Base-by-base conservation (phyloP, 1,140 invertebrate genomes). In the Notospermus geniculatus region DNA sequence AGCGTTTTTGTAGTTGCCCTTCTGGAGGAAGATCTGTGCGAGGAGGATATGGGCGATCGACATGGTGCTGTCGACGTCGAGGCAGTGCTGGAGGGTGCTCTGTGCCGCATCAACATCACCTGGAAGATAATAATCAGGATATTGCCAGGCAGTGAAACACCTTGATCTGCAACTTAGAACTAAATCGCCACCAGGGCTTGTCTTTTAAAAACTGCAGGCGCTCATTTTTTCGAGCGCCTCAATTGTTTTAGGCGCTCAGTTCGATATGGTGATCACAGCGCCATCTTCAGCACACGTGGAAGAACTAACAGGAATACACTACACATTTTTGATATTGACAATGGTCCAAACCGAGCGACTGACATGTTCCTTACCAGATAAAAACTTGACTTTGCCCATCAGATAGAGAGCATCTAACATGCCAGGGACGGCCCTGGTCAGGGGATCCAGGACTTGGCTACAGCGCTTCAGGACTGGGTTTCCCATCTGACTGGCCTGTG, bases 21-120 rank as follows among this genome's bases (percentile, higher is more conserved):
- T 88, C 57, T 81, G 73, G 13, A 86, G 72, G 58, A 91, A 86
- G 54, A 95, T 90, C 80, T 81, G 91, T 22, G 95, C 92, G 84
- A 95, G 86, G 2, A 97, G 80, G 2, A 98, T 83, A 80, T 95
- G 89, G 25, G 88, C 91, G 67, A 93, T 88, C 1, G 89, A 88
- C 73, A 88, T 89, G 0, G 89, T 88, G 17, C 87, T 85, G 77
- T 94, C 91, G 60, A 82, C 77, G 36, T 92, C 88, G 15, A 92
- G 74, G 61, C 93, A 86, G 69, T 88, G 86, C 68, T 89, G 86
- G 23, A 96, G 78, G 23, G 79, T 77, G 17, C 64, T 67, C 63
- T 83, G 76, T 25, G 82, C 80, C 7, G 71, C 59, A 66, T 85
- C 85, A 5, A 87, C 78, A 71, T 94, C 89, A 1, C 80, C 79